phyloP scores from a whole-genome alignment of 2,888 invertebrate genomes.

The Mythimna lalbum region DNA sequence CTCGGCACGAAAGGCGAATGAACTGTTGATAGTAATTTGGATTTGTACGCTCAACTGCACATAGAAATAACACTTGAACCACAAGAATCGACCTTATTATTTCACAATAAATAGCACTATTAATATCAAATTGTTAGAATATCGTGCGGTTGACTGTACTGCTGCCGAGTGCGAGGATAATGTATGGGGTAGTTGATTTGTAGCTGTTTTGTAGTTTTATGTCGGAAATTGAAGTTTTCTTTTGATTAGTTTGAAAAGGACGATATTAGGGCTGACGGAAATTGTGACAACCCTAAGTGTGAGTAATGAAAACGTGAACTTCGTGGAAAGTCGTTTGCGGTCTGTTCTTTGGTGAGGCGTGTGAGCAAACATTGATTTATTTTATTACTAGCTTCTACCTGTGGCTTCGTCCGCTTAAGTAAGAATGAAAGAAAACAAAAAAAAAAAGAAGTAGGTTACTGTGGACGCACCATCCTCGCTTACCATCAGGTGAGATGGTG shows the following conservation, averaged over 20 bases:
- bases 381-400: too few relatives aligned
- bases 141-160: not conserved
- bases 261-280: slow-evolving; percentile 1
- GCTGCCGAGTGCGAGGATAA: not conserved
- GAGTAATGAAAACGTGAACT: not conserved
- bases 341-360: not conserved
- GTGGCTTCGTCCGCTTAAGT: too few relatives aligned
- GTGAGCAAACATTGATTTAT: not conserved
- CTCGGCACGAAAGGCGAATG: slow-evolving; percentile 44
- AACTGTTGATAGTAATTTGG: slow-evolving; percentile 39
- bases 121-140: not conserved
- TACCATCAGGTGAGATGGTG: too few relatives aligned
- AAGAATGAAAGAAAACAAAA: too few relatives aligned
- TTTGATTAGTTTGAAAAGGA: slow-evolving; percentile 15
- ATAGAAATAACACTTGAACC: not conserved
- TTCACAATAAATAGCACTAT: not conserved
- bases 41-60: not conserved
- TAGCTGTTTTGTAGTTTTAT: slow-evolving; percentile 7
- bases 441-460: too few relatives aligned
- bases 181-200: slow-evolving; percentile 13
- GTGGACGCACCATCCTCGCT: too few relatives aligned
- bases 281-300: slow-evolving; percentile 4
- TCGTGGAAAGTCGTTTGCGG: not conserved
- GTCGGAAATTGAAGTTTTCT: slow-evolving; percentile 26
- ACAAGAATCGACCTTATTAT: not conserved